A percentile compares a stretch with the other conserved stretches of the same genome.
Conservation (phyloP, 2,113 vertebrate species). For the Atrichornis clamosus region DNA sequence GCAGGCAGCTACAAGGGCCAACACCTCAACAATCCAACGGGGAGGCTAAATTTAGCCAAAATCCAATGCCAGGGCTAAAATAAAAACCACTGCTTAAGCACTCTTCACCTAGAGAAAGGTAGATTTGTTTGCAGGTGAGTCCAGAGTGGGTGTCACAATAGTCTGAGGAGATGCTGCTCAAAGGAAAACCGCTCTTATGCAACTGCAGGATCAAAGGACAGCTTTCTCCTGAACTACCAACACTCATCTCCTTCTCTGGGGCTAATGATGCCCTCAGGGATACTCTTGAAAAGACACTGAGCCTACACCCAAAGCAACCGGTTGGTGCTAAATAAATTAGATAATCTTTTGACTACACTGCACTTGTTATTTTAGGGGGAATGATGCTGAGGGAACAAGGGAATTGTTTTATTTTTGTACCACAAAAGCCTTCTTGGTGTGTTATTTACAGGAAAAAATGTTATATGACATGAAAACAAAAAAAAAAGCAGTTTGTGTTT, state of each 20-base stretch:
- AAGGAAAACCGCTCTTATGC: not conserved
- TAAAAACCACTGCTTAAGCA: not conserved
- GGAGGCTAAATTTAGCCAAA: not conserved
- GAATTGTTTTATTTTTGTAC: not conserved
- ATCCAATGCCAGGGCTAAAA: not conserved
- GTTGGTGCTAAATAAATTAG: not conserved
- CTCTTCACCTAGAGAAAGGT: not conserved
- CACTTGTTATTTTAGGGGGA: not conserved
- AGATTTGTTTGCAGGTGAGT: not conserved
- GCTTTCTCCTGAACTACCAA: not conserved
- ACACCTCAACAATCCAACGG: not conserved
- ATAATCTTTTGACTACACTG: not conserved
- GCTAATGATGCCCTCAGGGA: conserved; percentile 27
- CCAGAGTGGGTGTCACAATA: not conserved
- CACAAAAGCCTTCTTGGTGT: not conserved
- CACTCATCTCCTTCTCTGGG: not conserved
- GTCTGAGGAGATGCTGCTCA: not conserved
- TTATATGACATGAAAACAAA: not conserved
- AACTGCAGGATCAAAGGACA: not conserved
- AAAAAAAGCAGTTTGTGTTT: not conserved
- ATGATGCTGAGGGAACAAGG: not conserved
- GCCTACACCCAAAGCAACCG: not conserved
- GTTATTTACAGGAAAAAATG: not conserved
- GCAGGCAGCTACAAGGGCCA: not conserved
- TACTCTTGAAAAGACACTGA: not conserved